Evolutionary conservation across 2,888 invertebrate species (phyloP), one percentile per base, ranked within the genome.

Genomic region (Drosophila flavopinicola): DNA sequence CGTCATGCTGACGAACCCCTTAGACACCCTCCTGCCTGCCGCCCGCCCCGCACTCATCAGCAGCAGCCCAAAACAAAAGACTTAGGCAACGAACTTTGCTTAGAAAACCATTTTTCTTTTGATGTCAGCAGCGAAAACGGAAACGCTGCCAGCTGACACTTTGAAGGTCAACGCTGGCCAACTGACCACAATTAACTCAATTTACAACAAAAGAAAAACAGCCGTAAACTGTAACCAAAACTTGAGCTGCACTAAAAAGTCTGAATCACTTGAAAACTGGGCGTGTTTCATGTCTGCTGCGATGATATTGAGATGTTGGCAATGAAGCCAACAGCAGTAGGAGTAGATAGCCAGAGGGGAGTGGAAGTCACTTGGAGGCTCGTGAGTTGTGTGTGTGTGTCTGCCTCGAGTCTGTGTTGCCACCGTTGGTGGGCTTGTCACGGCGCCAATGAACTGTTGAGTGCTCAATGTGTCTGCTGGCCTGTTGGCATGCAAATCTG

Each of bases 1-100:
- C 66, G 74, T 85, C 80, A 85, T 74, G 85, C 65, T 70, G 75
- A 33, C 60, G 54, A 1, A 2, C 20, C 20, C 20, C 4, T 20
- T 20, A 20, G 13, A 30, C 6, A 24, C 32, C 13, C 30, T 13
- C 1, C 27, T 20, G 30, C 54, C 38, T 1, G 27, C 15, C 29
- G 20, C 9, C 11, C 33, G 0, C 17, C 6, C 11, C 15, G 11
- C 29, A 15, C 39, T 37, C 29, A 63, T 70, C 59, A 59, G 58
- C 78, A 35, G 3, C 58, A 41, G 27, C 37, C 30, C 58, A 42
- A 75, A 65, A 79, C 83, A 75, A 85, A 88, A 87, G 88, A 85
- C 78, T 88, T 80, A 77, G 69, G 77, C 78, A 78, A 78, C 84
- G 59, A 87, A 87, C 83, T 82, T 33, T 51, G 63, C 45, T 65